A percentile compares a stretch with the other conserved stretches of the same genome.
These are phyloP conservation scores for Limnephilus auricula DNA, from an alignment of 2,888 invertebrate genomes.

Conservation along the genomic window DNA sequence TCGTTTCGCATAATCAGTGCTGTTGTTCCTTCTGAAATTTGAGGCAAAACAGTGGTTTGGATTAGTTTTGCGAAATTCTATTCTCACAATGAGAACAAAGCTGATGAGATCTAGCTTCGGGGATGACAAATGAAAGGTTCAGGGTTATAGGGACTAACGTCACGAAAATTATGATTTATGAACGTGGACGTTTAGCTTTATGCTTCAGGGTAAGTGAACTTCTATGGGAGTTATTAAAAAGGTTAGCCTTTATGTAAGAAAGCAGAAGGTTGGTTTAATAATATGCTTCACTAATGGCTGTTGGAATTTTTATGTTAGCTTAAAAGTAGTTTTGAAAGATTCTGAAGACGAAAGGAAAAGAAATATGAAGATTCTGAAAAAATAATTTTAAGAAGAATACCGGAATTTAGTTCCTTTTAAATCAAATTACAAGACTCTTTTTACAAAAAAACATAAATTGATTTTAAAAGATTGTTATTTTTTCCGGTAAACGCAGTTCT, in stretches of 20 bases:
- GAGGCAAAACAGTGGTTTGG: constrained; percentile 4
- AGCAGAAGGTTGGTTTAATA: not conserved
- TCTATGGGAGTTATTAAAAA: not conserved
- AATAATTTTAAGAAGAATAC: not conserved
- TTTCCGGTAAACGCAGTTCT: too few species aligned
- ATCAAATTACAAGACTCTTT: too few species aligned
- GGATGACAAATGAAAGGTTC: constrained; percentile 28
- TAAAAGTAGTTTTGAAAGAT: not conserved
- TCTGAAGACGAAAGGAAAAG: not conserved
- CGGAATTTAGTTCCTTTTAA: too few species aligned
- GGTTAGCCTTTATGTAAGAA: not conserved
- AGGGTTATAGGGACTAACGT: constrained; percentile 11
- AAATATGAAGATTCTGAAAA: not conserved
- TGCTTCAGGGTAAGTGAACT: not conserved
- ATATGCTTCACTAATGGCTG: not conserved
- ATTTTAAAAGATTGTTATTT: too few species aligned
- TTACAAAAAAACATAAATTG: too few species aligned
- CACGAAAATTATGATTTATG: not conserved
- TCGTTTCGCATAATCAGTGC: not conserved
- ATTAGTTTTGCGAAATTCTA: not conserved
- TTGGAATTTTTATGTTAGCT: not conserved
- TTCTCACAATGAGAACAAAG: constrained; percentile 2
- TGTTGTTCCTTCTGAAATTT: not conserved
- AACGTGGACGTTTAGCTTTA: not conserved
- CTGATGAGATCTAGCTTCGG: constrained; percentile 13